Evolutionary conservation across 2,888 invertebrate species (phyloP).

Genomic region (Teinopalpus imperialis): DNA sequence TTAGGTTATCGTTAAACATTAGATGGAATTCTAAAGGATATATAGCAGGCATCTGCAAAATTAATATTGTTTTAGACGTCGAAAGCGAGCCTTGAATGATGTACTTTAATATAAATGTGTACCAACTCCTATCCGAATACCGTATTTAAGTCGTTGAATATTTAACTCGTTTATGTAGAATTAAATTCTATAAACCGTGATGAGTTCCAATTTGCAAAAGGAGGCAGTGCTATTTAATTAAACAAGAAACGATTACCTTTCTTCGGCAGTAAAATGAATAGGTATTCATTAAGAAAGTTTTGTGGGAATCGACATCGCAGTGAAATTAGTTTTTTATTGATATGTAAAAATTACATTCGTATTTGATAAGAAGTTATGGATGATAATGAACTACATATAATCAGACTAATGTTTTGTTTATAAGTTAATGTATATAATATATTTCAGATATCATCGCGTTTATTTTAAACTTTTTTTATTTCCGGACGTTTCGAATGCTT

Average conservation of each 20-base stretch:
- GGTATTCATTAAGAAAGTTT: background rate
- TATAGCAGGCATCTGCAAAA: slow-evolving; percentile 6
- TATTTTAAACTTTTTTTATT: too few species aligned
- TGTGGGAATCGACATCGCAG: background rate
- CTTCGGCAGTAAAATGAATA: slow-evolving; percentile 1
- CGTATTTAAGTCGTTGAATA: slow-evolving; percentile 24
- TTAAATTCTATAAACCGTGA: slow-evolving; percentile 24
- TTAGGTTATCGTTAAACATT: slow-evolving; percentile 13
- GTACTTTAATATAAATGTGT: slow-evolving; percentile 19
- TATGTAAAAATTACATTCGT: too few species aligned
- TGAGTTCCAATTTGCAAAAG: slow-evolving; percentile 20
- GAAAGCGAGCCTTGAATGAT: slow-evolving; percentile 7
- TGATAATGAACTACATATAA: too few species aligned
- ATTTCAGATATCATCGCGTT: too few species aligned
- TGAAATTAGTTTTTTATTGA: too few species aligned
- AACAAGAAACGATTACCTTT: slow-evolving; percentile 20
- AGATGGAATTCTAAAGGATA: slow-evolving; percentile 7
- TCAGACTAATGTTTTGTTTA: too few species aligned
- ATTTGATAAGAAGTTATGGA: too few species aligned
- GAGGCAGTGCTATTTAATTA: slow-evolving; percentile 14
- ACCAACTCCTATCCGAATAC: slow-evolving; percentile 16
- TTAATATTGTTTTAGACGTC: slow-evolving; percentile 23
- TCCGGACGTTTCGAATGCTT: too few species aligned
- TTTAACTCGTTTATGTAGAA: slow-evolving; percentile 24
- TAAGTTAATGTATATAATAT: too few species aligned